These are phyloP conservation scores for Andrena chrysosceles DNA, from an alignment of 2,888 invertebrate genomes.

Conservation along the genomic window DNA sequence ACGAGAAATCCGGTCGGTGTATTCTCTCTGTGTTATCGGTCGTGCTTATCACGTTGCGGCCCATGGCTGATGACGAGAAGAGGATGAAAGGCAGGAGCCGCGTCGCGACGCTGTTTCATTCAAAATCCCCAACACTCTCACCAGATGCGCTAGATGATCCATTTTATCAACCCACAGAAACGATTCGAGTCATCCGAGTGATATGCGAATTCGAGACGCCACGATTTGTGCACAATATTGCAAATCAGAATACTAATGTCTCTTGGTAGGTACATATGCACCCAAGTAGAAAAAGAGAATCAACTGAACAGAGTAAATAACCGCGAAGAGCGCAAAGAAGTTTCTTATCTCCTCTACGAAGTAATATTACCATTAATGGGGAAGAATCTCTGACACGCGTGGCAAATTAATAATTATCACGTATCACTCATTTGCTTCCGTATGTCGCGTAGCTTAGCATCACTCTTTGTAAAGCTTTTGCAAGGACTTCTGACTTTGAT, in stretches of 20 bases:
- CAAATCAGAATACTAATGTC: background rate
- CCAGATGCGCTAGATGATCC: background rate
- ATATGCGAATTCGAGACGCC: background rate
- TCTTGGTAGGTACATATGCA: too few species aligned
- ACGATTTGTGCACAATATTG: background rate
- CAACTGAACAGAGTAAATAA: too few species aligned
- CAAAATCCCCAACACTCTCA: background rate
- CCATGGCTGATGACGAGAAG: conserved; percentile 10
- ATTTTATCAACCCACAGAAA: background rate
- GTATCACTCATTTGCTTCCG: too few species aligned
- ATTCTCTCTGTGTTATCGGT: conserved; percentile 51
- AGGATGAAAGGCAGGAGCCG: conserved; percentile 33
- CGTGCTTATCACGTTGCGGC: conserved; percentile 53
- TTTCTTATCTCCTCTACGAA: too few species aligned
- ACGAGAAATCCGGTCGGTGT: conserved; percentile 58
- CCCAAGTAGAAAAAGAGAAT: too few species aligned
- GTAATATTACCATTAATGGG: too few species aligned
- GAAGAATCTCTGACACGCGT: too few species aligned
- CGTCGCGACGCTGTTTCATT: conserved; percentile 25
- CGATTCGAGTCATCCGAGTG: background rate
- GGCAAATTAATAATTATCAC: too few species aligned
- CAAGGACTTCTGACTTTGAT: too few species aligned
- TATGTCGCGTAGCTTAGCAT: too few species aligned
- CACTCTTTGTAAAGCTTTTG: too few species aligned
- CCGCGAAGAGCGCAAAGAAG: too few species aligned